Evolutionary conservation across 2,113 vertebrate species (phyloP).

Genomic region (Hydropotes inermis): DNA sequence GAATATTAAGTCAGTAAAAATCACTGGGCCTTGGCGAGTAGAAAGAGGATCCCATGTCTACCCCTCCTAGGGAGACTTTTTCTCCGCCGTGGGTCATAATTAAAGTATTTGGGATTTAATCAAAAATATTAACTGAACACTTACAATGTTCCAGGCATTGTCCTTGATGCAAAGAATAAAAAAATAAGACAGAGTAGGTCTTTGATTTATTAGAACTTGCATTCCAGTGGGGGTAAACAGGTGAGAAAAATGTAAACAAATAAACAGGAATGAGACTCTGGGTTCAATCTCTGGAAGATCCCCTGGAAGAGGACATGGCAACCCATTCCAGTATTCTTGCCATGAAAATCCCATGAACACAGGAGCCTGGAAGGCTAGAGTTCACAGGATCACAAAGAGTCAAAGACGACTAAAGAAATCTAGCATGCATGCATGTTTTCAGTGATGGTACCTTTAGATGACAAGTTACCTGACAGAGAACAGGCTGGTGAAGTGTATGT

Average conservation of each 20-base stretch:
- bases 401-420: neutral
- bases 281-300: neutral
- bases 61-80: neutral
- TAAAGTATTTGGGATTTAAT: neutral
- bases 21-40: neutral
- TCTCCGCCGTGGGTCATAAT: neutral
- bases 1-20: neutral
- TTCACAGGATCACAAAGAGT: neutral
- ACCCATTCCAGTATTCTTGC: neutral
- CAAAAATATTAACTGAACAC: neutral
- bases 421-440: neutral
- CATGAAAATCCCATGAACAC: neutral
- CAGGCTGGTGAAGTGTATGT: neutral
- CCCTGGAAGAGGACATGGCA: neutral
- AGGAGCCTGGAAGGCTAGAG: neutral
- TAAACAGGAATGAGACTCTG: neutral
- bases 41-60: neutral
- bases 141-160: neutral
- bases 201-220: neutral
- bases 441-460: neutral
- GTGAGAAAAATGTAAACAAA: neutral
- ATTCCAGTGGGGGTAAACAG: neutral
- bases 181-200: neutral
- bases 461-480: neutral
- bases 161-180: neutral